Evolutionary conservation across 1,140 invertebrate species (phyloP), one percentile per base, ranked within the genome.

Genomic region (Piezodorus guildinii): DNA sequence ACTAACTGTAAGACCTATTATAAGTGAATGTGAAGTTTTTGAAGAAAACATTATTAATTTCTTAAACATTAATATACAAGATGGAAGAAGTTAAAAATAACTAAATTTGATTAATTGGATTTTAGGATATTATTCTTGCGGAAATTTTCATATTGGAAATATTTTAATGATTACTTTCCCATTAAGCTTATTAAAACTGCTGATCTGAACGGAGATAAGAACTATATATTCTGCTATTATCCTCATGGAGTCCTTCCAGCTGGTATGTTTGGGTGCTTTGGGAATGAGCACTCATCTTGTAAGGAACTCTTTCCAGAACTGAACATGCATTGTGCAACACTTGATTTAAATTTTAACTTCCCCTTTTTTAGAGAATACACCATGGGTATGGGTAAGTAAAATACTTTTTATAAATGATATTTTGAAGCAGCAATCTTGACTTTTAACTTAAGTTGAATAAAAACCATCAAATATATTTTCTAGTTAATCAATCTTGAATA

Each of bases 161-260:
- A 88, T 71, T 88, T 85, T 72, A 75, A 81, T 10, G 80, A 86
- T 67, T 96, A 91, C 73, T 96, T 95, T 73, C 94, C 94, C 0
- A 73, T 93, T 5, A 83, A 83, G 61, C 72, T 96, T 12, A 80
- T 90, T 0, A 94, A 93, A 74, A 91, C 90, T 0, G 79, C 76
- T 0, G 90, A 94, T 12, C 72, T 96, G 45, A 83, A 88, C 70
- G 83, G 90, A 1, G 77, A 80, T 8, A 84, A 78, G 66, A 94
- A 93, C 73, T 96, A 96, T 72, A 78, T 96, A 3, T 83, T 96
- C 66, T 87, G 87, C 2, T 84, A 82, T 61, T 94, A 93, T 76
- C 94, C 94, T 1, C 94, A 98, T 74, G 94, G 94, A 1, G 79
- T 96, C 15, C 76, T 91, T 8, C 85, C 85, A 39, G 80, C 81